Percentiles rank a stretch among this genome's conserved stretches.
These are phyloP conservation scores for Saguinus imperator DNA, from an alignment of 2,113 vertebrate genomes.

Conservation along the genomic window DNA sequence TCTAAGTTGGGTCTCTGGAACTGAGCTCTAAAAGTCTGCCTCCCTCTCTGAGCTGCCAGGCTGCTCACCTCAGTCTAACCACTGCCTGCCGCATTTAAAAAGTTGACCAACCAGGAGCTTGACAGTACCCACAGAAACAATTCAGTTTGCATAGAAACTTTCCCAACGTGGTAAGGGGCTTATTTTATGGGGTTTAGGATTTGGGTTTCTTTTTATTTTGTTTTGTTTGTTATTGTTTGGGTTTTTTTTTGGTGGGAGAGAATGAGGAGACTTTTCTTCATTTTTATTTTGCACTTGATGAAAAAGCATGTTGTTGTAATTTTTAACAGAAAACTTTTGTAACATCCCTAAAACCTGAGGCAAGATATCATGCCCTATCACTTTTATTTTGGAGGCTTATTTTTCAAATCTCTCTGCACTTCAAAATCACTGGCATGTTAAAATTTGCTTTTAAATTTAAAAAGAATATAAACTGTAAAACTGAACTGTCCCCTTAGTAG, in stretches of 20 bases:
- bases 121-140: conserved; percentile 37
- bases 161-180: neutral
- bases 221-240: neutral
- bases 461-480: neutral
- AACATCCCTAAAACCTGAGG: neutral
- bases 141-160: neutral
- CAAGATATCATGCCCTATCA: neutral
- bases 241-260: neutral
- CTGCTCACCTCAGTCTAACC: conserved; percentile 61
- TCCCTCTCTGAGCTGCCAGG: conserved; percentile 51
- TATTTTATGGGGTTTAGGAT: neutral
- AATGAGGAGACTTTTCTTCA: neutral
- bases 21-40: conserved; percentile 38
- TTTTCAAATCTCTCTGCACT: conserved; percentile 13
- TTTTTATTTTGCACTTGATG: neutral
- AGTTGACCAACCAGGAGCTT: conserved; percentile 58
- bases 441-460: conserved; percentile 22
- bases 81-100: neutral
- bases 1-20: conserved; percentile 53
- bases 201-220: neutral
- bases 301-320: neutral
- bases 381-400: neutral
- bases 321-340: neutral
- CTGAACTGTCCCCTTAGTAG: neutral
- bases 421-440: neutral